phyloP scores from a whole-genome alignment of 2,888 invertebrate species.

The Phyto melanocephala region DNA sequence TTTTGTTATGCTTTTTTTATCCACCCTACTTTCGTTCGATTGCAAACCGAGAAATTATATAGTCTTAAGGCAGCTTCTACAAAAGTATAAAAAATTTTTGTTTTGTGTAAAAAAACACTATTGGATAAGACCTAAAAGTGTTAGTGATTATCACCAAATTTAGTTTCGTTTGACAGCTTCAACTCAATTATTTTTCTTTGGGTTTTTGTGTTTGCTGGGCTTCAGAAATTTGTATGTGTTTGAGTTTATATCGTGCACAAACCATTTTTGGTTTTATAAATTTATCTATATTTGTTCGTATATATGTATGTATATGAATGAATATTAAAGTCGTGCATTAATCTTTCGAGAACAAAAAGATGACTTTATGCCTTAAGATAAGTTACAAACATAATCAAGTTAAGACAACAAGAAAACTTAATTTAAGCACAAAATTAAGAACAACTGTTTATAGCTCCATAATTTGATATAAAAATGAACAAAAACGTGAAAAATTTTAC shows the following conservation, averaged over 20 bases:
- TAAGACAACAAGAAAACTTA: neutral
- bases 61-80: no score
- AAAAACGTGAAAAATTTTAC: no score
- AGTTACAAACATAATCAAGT: neutral
- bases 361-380: slow-evolving; percentile 3
- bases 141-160: no score
- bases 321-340: slow-evolving; percentile 38
- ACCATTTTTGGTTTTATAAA: slow-evolving; percentile 38
- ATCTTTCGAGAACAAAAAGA: slow-evolving; percentile 24
- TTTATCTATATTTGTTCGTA: neutral
- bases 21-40: no score
- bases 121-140: no score
- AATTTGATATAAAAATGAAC: no score
- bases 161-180: neutral
- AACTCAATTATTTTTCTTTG: no score
- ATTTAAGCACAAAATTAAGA: neutral
- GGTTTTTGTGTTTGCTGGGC: slow-evolving; percentile 17
- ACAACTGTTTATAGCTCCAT: no score
- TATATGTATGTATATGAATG: neutral
- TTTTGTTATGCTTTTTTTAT: no score
- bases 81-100: no score
- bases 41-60: no score
- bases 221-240: neutral
- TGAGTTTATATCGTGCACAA: slow-evolving; percentile 35
- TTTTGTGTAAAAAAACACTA: no score